These are phyloP conservation scores for Lacanobia wlatinum DNA, from an alignment of 2,888 invertebrate genomes.

Conservation along the genomic window DNA sequence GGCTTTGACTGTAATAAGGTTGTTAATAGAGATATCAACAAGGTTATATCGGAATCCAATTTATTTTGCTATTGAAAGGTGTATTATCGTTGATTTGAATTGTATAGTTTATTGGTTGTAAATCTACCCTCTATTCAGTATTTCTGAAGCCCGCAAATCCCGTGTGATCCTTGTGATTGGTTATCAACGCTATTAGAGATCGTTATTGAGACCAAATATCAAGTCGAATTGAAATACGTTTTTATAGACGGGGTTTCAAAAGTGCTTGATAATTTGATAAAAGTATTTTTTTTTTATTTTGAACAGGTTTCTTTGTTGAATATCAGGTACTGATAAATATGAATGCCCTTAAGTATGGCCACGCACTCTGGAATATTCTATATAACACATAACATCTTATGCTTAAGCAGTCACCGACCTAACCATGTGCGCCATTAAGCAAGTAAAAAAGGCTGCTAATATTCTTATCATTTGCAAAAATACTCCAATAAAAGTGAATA, in stretches of 20 bases:
- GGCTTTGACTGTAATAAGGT: not conserved
- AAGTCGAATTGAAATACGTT: not conserved
- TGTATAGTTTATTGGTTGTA: not conserved
- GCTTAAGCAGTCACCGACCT: not conserved
- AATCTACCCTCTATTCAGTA: constrained; percentile 8
- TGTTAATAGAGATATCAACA: not conserved
- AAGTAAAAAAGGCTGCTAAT: not conserved
- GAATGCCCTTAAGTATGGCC: too few relatives aligned
- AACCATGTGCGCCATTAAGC: not conserved
- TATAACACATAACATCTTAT: not conserved
- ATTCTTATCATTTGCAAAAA: constrained; percentile 10
- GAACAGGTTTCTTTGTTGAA: too few relatives aligned
- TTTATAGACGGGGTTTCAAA: too few relatives aligned
- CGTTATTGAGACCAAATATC: not conserved
- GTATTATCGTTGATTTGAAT: not conserved
- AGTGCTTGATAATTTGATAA: too few relatives aligned
- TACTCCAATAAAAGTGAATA: constrained; percentile 14
- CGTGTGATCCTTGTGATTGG: not conserved
- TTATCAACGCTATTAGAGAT: not conserved
- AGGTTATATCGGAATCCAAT: constrained; percentile 2
- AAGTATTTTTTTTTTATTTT: too few relatives aligned
- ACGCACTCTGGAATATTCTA: too few relatives aligned
- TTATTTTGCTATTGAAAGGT: not conserved
- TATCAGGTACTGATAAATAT: too few relatives aligned
- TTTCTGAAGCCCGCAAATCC: constrained; percentile 5